Evolutionary conservation across 2,797 vertebrate genomes (phyloP).

Genomic region (Hypotaenidia okinawae): DNA sequence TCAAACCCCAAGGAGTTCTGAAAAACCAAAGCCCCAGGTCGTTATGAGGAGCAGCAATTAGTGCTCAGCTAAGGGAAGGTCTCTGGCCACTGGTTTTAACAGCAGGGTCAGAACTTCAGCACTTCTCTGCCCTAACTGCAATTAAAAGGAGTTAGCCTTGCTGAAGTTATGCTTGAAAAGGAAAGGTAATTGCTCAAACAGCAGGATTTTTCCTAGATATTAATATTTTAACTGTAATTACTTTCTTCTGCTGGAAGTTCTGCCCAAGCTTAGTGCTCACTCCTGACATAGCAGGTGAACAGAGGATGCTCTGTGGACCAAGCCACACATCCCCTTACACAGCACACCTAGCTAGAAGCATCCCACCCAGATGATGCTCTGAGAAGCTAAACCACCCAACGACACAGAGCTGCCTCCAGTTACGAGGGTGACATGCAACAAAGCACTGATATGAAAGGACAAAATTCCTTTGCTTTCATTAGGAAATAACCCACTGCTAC

Average conservation of each 20-base stretch:
- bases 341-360: rapidly evolving
- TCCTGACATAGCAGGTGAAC: neutral
- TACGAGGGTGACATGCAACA: neutral
- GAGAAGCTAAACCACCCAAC: neutral
- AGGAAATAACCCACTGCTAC: neutral
- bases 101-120: neutral
- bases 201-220: neutral
- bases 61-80: neutral
- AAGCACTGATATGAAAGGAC: neutral
- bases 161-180: neutral
- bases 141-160: neutral
- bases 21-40: neutral
- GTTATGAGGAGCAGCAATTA: neutral
- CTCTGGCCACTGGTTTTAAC: neutral
- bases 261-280: neutral
- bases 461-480: neutral
- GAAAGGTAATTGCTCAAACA: neutral
- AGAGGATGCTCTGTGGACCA: neutral
- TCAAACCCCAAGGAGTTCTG: neutral
- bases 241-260: neutral
- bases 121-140: rapidly evolving
- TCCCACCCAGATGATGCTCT: neutral
- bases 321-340: rapidly evolving
- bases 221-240: neutral
- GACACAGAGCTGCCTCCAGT: no score